A percentile compares a stretch with the other conserved stretches of the same genome.
phyloP scores from a whole-genome alignment of 2,797 vertebrate species.

The Fringilla coelebs region DNA sequence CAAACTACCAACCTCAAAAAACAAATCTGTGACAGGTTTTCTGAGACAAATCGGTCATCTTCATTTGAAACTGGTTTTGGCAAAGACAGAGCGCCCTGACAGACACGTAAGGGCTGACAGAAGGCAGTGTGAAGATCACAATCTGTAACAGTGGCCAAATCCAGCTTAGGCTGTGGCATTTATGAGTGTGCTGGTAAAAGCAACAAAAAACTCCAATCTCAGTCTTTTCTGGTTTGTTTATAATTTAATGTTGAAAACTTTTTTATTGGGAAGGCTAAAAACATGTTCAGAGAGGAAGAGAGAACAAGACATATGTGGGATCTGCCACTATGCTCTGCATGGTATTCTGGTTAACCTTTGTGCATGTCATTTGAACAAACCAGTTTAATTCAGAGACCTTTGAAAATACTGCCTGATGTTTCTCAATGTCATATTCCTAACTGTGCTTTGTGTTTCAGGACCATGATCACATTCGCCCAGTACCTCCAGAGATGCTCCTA shows the following conservation, averaged over 20 bases:
- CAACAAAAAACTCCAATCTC: background rate
- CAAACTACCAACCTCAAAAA: background rate
- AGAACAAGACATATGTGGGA: background rate
- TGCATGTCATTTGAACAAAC: background rate
- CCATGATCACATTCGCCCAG: constrained; percentile 68
- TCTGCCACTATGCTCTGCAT: background rate
- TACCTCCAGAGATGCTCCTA: constrained; percentile 67
- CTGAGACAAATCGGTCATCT: background rate
- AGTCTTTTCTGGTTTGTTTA: background rate
- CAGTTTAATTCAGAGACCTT: background rate
- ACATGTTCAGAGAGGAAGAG: background rate
- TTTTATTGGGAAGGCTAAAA: background rate
- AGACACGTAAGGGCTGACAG: background rate
- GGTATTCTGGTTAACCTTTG: background rate
- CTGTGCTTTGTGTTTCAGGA: constrained; percentile 47
- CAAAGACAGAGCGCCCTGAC: background rate
- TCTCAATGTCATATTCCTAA: background rate
- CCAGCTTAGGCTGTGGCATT: background rate
- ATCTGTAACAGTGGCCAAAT: background rate
- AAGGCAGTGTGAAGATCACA: background rate
- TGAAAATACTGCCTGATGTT: accelerated
- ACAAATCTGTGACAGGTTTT: background rate
- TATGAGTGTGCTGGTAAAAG: background rate
- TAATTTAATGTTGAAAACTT: background rate
- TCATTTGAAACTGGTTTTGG: background rate